These are phyloP conservation scores for Meriones psammophilus DNA, from an alignment of 2,797 vertebrate species.

Conservation along the genomic window DNA sequence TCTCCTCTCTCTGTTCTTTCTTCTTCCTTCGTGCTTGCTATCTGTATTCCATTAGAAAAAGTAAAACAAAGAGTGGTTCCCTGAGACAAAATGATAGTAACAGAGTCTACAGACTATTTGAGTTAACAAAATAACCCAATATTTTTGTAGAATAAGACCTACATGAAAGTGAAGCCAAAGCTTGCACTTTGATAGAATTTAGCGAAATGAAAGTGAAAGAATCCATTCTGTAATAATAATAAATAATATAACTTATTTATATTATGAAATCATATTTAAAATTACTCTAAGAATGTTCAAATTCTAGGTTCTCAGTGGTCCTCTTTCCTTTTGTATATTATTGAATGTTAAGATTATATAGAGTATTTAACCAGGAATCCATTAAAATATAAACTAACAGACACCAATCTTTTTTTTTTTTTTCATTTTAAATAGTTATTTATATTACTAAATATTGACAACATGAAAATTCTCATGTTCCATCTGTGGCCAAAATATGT, in stretches of 20 bases:
- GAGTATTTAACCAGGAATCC: background rate
- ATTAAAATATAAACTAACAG: background rate
- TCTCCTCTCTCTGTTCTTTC: background rate
- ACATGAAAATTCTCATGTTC: background rate
- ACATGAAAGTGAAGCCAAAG: background rate
- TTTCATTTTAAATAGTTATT: background rate
- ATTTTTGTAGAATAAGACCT: background rate
- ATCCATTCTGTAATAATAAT: constrained; percentile 1
- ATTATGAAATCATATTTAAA: background rate
- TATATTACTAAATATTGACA: background rate
- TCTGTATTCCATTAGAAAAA: background rate
- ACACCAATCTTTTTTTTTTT: background rate
- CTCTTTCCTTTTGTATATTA: background rate
- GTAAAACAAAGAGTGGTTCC: background rate
- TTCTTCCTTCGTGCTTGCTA: no score
- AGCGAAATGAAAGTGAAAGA: background rate
- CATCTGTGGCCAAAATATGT: background rate
- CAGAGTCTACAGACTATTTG: background rate
- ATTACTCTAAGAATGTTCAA: background rate
- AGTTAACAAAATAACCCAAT: background rate
- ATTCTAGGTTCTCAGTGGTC: background rate
- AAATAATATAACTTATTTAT: background rate
- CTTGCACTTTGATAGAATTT: background rate
- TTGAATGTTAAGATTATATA: background rate
- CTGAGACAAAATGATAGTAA: background rate